Base-by-base conservation (phyloP, 2,888 invertebrate genomes). In the Andrena flavipes region DNA sequence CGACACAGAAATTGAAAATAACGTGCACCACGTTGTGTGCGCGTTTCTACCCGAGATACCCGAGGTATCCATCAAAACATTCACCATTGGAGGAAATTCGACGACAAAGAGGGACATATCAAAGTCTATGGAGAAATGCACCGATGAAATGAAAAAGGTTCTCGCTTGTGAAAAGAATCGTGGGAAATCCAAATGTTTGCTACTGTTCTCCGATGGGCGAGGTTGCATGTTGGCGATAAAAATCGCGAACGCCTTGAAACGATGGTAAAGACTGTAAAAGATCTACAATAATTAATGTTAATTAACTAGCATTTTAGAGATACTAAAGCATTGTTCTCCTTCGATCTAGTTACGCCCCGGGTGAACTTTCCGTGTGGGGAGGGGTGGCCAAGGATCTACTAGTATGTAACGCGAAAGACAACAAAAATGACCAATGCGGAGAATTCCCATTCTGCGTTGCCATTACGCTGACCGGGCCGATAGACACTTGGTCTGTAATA, bases 401-500 rank as follows among this genome's bases (percentile, higher is more conserved):
- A 23, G n/a, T 90, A 3, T 92, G 91, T 75, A 65, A 82, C 49
- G 65, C 56, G n/a, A 64, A 29, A 8, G 70, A 72, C 26, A 16
- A 20, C 0, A 42, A 16, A 6, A 8, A 7, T 4, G 48, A 76
- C 4, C n/a, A 23, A 13, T 77, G 80, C 13, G 30, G 16, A 10
- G 51, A 70, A 13, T 54, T 33, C n/a, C 30, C 86, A 20, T 13
- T 63, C n/a, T 88, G 91, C 75, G 42, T 89, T 30, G 91, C 77
- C 3, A 78, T 94, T 54, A 78, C 84, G 23, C 77, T 93, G 64
- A 87, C 87, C 29, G 92, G 93, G 63, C 64, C 88, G 5, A 85
- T 93, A n/a, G 84, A 90, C 48, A 89, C 91, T 7, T 94, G 92
- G 93, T 93, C 93, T 1, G 80, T 89, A 4, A 82, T 93, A 5